Conservation (phyloP, 2,113 vertebrate species). For the Pao palembangensis region DNA sequence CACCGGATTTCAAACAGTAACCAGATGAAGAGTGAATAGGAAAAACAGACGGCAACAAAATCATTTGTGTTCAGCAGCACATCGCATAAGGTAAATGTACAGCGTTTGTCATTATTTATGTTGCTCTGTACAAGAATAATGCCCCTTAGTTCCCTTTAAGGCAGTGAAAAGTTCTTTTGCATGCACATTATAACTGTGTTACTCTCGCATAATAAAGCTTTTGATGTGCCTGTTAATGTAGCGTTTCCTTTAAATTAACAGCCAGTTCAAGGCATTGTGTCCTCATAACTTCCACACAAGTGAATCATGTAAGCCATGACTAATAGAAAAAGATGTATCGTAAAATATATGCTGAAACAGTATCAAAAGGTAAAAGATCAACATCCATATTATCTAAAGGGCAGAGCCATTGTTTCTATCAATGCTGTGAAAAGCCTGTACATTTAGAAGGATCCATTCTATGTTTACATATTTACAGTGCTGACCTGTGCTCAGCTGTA, state of each 20-base stretch:
- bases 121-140: slow-evolving; percentile 35
- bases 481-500: slow-evolving; percentile 21
- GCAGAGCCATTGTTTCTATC: slow-evolving; percentile 29
- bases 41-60: slow-evolving; percentile 20
- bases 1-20: not conserved
- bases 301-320: slow-evolving; percentile 11
- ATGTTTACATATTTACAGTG: slow-evolving; percentile 3
- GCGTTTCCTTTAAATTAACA: slow-evolving; percentile 9
- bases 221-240: slow-evolving; percentile 22
- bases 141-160: slow-evolving; percentile 55
- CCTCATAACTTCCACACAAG: slow-evolving; percentile 11
- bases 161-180: slow-evolving; percentile 42
- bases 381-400: slow-evolving; percentile 37
- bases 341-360: slow-evolving; percentile 17
- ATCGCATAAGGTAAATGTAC: not conserved
- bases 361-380: slow-evolving; percentile 22
- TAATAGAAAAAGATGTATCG: slow-evolving; percentile 21
- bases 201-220: not conserved
- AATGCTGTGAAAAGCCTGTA: slow-evolving; percentile 3
- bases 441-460: not conserved
- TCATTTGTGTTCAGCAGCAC: slow-evolving; percentile 30
- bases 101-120: not conserved
- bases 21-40: slow-evolving; percentile 7
- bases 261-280: slow-evolving; percentile 39
- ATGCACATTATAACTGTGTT: slow-evolving; percentile 15